Evolutionary conservation across 1,140 invertebrate genomes (phyloP), one percentile per base, ranked within the genome.

Genomic region (Conus ventricosus): DNA sequence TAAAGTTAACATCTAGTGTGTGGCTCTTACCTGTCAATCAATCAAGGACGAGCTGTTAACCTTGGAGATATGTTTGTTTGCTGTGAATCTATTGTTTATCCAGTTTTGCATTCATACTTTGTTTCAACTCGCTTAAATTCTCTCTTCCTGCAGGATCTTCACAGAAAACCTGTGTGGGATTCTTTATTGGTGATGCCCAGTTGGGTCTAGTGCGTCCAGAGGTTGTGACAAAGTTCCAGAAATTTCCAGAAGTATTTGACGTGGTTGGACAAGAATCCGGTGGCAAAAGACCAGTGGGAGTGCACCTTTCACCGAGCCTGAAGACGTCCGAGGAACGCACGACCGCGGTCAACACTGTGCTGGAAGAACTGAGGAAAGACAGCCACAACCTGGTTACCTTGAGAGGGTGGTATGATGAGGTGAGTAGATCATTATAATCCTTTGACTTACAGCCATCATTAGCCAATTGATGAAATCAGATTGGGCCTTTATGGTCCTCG

Each of bases 361-460:
- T 99, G 86, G 96, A 96, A 92, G 96, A 97, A 95, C 96, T 98
- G 93, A 96, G 97, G 87, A 94, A 95, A 6, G 96, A 97, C 27
- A 67, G 60, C 23, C 96, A 96, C 90, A 95, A 96, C 88, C 97
- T 97, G 92, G 93, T 96, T 25, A 96, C 97, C 8, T 95, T 99
- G 4, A 97, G 97, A 93, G 98, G 98, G 8, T 99, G 98, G 98
- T 96, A 98, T 94, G 97, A 99, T 96, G 98, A 99, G 96, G 97
- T 97, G 95, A 51, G 39, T 51, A 8, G 27, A 57, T 27, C 39
- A 17, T 87, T 76, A 78, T 51, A 39, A 55, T 17, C 39, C 23
- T 81, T 27, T 25, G n/a, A 23, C 80, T 25, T 57, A 8, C n/a
- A 80, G n/a, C 11, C 23, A 57, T 54, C 39, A 20, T 71, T 60